Conservation (phyloP, 2,113 vertebrate genomes). For the Heterotilapia buettikoferi region DNA sequence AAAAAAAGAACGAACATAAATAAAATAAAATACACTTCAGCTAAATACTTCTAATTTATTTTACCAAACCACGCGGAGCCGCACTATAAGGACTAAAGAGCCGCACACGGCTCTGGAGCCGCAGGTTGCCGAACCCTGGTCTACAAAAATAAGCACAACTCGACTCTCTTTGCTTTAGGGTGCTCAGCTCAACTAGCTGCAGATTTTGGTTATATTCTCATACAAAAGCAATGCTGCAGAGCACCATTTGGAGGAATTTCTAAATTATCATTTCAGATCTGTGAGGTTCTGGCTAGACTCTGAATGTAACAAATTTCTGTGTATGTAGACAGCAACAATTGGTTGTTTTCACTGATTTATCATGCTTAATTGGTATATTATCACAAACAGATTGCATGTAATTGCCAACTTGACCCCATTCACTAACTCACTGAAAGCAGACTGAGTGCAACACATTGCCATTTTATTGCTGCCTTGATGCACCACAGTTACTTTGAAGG, state of each 20-base stretch:
- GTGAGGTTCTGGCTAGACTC: not conserved
- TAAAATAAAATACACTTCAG: not conserved
- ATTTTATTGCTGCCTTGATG: not conserved
- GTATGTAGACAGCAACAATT: not conserved
- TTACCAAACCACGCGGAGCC: too few relatives aligned
- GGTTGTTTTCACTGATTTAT: not conserved
- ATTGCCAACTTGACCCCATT: not conserved
- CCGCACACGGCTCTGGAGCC: too few relatives aligned
- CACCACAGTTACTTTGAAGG: not conserved
- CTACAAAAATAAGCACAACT: not conserved
- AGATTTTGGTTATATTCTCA: not conserved
- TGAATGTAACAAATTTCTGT: not conserved
- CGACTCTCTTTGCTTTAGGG: not conserved
- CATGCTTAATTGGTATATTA: not conserved
- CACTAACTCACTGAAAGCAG: not conserved
- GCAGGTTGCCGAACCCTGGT: not conserved
- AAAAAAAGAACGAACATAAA: too few relatives aligned
- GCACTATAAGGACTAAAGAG: too few relatives aligned
- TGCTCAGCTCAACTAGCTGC: not conserved
- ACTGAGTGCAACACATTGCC: not conserved
- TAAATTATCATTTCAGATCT: not conserved
- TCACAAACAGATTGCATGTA: not conserved
- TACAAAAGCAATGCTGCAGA: not conserved
- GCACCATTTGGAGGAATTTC: not conserved
- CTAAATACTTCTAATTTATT: not conserved